Evolutionary conservation across 2,888 invertebrate genomes (phyloP).

Genomic region (Epirrhoe tristata): DNA sequence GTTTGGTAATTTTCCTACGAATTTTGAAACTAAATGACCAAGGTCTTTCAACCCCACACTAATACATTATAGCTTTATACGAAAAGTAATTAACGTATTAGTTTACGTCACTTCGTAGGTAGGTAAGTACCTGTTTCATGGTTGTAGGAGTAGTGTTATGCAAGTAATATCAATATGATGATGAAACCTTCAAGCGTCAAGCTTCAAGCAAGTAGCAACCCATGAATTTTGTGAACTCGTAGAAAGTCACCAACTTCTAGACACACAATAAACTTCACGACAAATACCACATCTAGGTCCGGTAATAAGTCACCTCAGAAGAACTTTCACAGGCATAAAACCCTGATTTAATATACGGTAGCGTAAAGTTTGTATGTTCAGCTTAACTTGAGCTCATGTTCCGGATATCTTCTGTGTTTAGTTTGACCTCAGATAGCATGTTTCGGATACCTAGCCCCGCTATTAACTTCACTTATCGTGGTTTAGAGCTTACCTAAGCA

Average conservation of each 20-base stretch:
- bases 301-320: not conserved
- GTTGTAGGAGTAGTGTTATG: too few relatives aligned
- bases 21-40: conserved; percentile 6
- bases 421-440: conserved; percentile 23
- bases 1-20: conserved; percentile 1
- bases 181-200: too few relatives aligned
- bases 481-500: conserved; percentile 16
- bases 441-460: conserved; percentile 19
- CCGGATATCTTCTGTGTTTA: conserved; percentile 15
- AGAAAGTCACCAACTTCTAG: not conserved
- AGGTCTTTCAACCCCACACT: not conserved
- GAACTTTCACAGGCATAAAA: not conserved
- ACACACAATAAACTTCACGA: not conserved
- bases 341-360: conserved; percentile 6
- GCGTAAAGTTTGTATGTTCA: conserved; percentile 9
- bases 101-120: too few relatives aligned
- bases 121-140: too few relatives aligned
- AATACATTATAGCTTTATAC: too few relatives aligned
- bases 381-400: conserved; percentile 1
- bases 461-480: conserved; percentile 16
- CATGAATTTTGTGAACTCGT: not conserved
- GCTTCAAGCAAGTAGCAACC: too few relatives aligned
- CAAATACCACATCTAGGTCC: not conserved
- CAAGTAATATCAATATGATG: too few relatives aligned
- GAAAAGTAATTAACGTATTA: too few relatives aligned